Evolutionary conservation across 2,888 invertebrate species (phyloP).

Genomic region (Tipula lateralis): DNA sequence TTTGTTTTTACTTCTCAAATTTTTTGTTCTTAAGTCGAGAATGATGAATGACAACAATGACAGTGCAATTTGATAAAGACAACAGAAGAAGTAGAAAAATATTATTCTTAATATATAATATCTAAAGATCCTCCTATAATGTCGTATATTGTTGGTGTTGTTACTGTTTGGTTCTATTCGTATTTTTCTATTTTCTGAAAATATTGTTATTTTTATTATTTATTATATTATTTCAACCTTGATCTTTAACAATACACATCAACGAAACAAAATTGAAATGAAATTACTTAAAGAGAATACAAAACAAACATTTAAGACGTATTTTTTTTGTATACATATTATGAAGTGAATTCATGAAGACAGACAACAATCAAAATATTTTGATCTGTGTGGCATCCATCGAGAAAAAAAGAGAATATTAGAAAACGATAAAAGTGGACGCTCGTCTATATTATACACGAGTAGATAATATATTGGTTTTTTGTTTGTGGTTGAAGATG

Average conservation of each 20-base stretch:
- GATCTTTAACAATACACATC: neutral
- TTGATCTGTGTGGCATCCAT: neutral
- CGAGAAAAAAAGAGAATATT: neutral
- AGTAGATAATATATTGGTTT: neutral
- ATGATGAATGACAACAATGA: conserved; percentile 11
- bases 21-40: neutral
- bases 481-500: neutral
- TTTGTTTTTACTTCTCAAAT: neutral
- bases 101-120: neutral
- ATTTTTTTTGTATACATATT: neutral
- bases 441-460: neutral
- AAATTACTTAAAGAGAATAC: neutral
- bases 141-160: neutral
- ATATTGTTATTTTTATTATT: neutral
- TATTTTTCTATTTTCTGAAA: neutral
- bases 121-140: neutral
- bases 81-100: neutral
- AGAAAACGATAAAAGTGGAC: neutral
- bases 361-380: conserved; percentile 1
- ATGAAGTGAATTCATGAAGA: neutral
- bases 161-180: neutral
- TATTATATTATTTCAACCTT: neutral
- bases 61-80: neutral
- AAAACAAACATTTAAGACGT: neutral
- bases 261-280: neutral